Base-by-base conservation (phyloP, 2,888 invertebrate species). In the Tinea trinotella region DNA sequence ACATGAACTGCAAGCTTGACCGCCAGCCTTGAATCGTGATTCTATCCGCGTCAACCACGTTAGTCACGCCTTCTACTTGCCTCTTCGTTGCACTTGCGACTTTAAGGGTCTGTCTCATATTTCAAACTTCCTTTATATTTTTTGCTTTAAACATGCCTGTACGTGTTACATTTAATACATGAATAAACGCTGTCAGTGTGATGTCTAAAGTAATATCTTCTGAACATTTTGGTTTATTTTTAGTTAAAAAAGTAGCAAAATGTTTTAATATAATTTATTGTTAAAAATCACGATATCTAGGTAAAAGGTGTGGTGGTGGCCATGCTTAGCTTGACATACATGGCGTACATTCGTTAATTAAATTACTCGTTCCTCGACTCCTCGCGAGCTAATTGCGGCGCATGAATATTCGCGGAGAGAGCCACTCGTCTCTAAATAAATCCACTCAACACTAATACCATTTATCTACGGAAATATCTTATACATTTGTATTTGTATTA, bases 11-110 rank as follows among this genome's bases (percentile, higher is more conserved):
- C 24, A 24, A n/a, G 50, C 50, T 46, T 46, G 46, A 46, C 18
- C 46, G 40, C 46, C 19, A 22, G 24, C 70, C 70, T 73, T 69
- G 73, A 70, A 71, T 73, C 70, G 68, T 69, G 71, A 76, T 72
- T 70, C 68, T 71, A 55, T 58, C 60, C 59, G 55, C 61, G 64
- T 50, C 50, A 24, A 24, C 12, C 13, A 24, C 64, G 66, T 77
- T 77, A 74, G 74, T 78, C 76, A 74, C 71, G 76, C 71, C 70
- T 50, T 24, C 13, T 9, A 13, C 19, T 48, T n/a, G 48, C 19
- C 46, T 17, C 46, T 46, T 46, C 46, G 46, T 46, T 46, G 46
- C 46, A 46, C 40, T 40, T 40, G 40, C 40, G 30, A 40, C 40
- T 40, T 40, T 40, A 40, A 40, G 15, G 15, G 40, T 9, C 15